These are phyloP conservation scores for Tenebrosternarchus preto DNA, from an alignment of 2,113 vertebrate genomes.

Conservation along the genomic window DNA sequence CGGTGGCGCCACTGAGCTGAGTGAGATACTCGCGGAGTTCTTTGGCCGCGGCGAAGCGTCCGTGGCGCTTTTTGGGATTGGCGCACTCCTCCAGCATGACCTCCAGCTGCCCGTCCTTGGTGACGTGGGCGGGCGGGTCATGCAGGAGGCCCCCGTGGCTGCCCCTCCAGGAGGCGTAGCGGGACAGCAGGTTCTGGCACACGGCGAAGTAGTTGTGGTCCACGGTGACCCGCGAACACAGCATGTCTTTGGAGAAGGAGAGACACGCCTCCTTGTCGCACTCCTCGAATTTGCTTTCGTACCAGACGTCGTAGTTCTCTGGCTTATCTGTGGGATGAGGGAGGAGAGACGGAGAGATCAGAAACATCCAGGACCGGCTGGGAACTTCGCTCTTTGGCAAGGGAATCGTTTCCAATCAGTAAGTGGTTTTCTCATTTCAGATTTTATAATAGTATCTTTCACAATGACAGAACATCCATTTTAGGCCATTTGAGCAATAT, in stretches of 20 bases:
- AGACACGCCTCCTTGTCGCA: conserved; percentile 97
- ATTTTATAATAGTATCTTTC: conserved; percentile 37
- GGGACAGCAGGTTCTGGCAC: conserved; percentile 96
- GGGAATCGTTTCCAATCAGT: too few relatives aligned
- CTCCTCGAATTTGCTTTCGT: conserved; percentile 96
- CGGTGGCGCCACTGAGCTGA: conserved; percentile 77
- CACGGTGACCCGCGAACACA: conserved; percentile 91
- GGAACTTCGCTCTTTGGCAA: too few relatives aligned
- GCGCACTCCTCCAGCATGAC: conserved; percentile 94
- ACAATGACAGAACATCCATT: neutral
- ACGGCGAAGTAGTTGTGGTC: conserved; percentile 99
- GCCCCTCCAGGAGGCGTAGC: conserved; percentile 93
- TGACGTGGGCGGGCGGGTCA: conserved; percentile 87
- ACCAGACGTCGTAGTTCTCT: conserved; percentile 96
- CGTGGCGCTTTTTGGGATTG: conserved; percentile 89
- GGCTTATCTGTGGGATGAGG: conserved; percentile 86
- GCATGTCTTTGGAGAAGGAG: conserved; percentile 96
- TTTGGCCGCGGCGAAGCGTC: conserved; percentile 90
- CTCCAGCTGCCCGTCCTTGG: conserved; percentile 89
- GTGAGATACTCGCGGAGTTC: conserved; percentile 93
- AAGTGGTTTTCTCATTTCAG: conserved; percentile 63
- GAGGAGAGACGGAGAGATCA: neutral
- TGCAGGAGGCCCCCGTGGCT: conserved; percentile 95
- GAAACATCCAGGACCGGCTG: too few relatives aligned
- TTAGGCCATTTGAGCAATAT: conserved; percentile 78